These are phyloP conservation scores for Leptothorax acervorum DNA, from an alignment of 2,888 invertebrate genomes.

Conservation along the genomic window DNA sequence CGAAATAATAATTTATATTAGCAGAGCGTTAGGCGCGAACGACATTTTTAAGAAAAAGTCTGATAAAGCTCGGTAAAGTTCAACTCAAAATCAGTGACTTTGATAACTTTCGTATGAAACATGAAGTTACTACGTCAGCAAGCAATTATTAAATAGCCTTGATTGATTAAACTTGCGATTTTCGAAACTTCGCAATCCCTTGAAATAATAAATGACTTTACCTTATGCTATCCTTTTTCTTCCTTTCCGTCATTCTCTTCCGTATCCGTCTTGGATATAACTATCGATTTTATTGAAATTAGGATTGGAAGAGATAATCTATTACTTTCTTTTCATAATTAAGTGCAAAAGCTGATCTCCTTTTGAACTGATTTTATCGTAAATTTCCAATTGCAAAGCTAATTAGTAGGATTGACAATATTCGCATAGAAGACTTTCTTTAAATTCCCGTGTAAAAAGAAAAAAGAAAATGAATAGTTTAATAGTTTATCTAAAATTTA, in stretches of 20 bases:
- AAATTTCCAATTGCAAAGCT: background rate
- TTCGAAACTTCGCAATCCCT: conserved; percentile 25
- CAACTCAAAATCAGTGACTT: conserved; percentile 24
- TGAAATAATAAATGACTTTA: conserved; percentile 43
- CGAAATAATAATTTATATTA: conserved; percentile 12
- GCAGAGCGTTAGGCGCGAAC: background rate
- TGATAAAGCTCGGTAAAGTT: conserved; percentile 15
- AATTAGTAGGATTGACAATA: conserved; percentile 7
- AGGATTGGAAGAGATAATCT: conserved; percentile 8
- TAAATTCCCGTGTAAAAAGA: background rate
- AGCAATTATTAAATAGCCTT: conserved; percentile 46
- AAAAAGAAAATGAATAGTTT: background rate
- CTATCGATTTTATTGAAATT: conserved; percentile 38
- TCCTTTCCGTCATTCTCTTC: background rate
- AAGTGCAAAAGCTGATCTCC: background rate
- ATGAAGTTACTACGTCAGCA: conserved; percentile 29
- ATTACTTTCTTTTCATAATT: conserved; percentile 22
- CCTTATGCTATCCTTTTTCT: background rate
- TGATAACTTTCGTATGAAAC: conserved; percentile 33
- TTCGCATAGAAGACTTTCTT: background rate
- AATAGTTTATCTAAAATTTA: background rate
- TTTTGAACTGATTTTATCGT: background rate
- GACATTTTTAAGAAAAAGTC: background rate
- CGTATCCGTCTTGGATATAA: background rate
- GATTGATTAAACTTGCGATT: conserved; percentile 51